Conservation (phyloP, 2,113 vertebrate genomes). For the Tauraco erythrolophus region DNA sequence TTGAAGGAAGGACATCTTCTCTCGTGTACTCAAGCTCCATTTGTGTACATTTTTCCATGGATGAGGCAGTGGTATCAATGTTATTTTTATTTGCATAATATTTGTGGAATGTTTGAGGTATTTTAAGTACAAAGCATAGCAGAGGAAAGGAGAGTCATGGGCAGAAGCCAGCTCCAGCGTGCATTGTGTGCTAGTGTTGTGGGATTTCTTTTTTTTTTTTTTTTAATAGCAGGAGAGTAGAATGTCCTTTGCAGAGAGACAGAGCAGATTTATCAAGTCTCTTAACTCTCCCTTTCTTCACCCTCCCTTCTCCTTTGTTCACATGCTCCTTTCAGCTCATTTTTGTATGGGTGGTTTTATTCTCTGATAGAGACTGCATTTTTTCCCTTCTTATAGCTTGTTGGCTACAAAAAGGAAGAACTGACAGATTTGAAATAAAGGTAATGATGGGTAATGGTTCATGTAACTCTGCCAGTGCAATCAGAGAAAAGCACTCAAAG, state of each 20-base stretch:
- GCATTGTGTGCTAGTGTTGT: neutral
- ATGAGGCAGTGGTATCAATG: neutral
- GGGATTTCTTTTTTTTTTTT: neutral
- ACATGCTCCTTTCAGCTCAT: conserved; percentile 1
- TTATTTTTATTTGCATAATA: conserved; percentile 23
- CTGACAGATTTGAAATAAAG: conserved; percentile 50
- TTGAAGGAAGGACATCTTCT: conserved; percentile 46
- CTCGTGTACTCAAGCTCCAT: neutral
- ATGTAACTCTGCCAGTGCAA: neutral
- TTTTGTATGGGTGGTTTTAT: conserved; percentile 40
- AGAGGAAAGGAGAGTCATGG: neutral
- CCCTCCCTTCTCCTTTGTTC: neutral
- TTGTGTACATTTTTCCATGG: neutral
- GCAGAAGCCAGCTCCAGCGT: neutral
- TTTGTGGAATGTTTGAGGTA: neutral
- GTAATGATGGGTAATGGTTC: conserved; percentile 43
- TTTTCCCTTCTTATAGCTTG: neutral
- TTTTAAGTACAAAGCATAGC: neutral
- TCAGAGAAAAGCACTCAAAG: neutral
- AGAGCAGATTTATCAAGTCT: conserved; percentile 33
- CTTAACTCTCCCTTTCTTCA: neutral
- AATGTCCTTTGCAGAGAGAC: conserved; percentile 36
- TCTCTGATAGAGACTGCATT: neutral
- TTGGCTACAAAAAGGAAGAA: conserved; percentile 35
- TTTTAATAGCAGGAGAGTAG: neutral